phyloP scores from a whole-genome alignment of 2,113 vertebrate genomes.

The Circaetus cinerascens region DNA sequence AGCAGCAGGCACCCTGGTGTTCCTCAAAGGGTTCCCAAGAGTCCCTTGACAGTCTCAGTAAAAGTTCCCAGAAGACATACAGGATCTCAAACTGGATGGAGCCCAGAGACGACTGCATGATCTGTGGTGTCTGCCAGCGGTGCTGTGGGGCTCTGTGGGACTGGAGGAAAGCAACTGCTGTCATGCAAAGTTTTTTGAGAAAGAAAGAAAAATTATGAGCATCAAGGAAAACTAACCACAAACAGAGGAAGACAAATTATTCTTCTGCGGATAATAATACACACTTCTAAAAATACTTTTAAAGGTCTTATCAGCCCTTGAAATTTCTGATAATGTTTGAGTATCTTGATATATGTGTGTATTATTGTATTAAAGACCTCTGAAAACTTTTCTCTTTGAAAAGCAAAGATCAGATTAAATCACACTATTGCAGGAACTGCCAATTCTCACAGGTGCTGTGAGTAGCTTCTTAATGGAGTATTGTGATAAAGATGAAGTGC shows the following conservation, averaged over 20 bases:
- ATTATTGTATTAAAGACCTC: neutral
- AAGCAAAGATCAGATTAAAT: neutral
- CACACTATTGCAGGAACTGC: neutral
- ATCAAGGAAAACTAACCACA: neutral
- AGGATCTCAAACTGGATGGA: neutral
- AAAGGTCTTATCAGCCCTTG: conserved; percentile 9
- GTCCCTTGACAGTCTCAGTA: neutral
- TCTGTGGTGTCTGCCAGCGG: neutral
- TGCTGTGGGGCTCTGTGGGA: neutral
- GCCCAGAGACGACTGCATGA: neutral
- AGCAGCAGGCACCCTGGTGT: neutral
- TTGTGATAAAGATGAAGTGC: neutral
- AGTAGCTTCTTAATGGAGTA: neutral
- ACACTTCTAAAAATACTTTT: conserved; percentile 34
- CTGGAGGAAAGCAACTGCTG: neutral
- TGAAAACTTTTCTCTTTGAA: neutral
- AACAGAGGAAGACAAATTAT: neutral
- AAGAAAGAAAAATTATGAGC: neutral
- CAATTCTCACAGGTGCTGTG: neutral
- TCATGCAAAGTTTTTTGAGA: neutral
- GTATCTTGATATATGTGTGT: neutral
- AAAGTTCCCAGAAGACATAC: conserved; percentile 1
- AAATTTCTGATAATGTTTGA: conserved; percentile 15
- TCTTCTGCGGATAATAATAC: neutral
- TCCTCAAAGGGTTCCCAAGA: neutral